Evolutionary conservation across 2,113 vertebrate genomes (phyloP), one percentile per base, ranked within the genome.

Genomic region (Danionella cerebrum): DNA sequence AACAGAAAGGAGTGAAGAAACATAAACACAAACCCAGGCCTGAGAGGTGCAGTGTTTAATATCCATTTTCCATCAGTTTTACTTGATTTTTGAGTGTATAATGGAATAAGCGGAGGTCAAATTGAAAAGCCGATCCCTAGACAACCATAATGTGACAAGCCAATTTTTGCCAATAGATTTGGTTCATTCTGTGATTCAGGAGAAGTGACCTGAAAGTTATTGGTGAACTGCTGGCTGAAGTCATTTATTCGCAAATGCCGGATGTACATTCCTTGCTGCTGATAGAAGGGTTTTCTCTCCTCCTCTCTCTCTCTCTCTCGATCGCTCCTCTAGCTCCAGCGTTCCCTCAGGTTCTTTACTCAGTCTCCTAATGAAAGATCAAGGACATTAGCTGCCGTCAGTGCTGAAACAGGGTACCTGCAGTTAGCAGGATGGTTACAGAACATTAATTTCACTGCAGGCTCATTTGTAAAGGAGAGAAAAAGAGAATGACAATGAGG

Each of bases 381-480:
- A 75, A 79, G 77, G 77, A 67, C 77, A 77, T 80, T 70, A 72
- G 67, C 71, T 24, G 62, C 24, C 41, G 27, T 25, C 29, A 48
- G 45, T 67, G 47, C 68, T 54, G 63, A 75, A 67, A 71, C 45
- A 55, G 64, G 66, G 29, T 72, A 73, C 76, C 75, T 74, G 78
- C 76, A 70, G 69, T 76, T 69, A 74, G 64, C 63, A n/a, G 63
- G 44, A 14, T 51, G 33, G 80, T 74, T 75, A 79, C 78, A 73
- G 71, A 72, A 79, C 78, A 79, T 82, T 78, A 80, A 78, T 76
- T 80, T 80, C 71, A 80, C 76, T 44, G 73, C 77, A 78, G 77
- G 53, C 78, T 76, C 72, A 75, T 79, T 79, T 81, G 75, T 76
- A 76, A 71, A 18, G 54, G 22, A 59, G 48, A 65, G 41, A 39